A percentile compares a stretch with the other conserved stretches of the same genome.
Conservation (phyloP, 1,140 invertebrate species). For the Phocides pigmalion region DNA sequence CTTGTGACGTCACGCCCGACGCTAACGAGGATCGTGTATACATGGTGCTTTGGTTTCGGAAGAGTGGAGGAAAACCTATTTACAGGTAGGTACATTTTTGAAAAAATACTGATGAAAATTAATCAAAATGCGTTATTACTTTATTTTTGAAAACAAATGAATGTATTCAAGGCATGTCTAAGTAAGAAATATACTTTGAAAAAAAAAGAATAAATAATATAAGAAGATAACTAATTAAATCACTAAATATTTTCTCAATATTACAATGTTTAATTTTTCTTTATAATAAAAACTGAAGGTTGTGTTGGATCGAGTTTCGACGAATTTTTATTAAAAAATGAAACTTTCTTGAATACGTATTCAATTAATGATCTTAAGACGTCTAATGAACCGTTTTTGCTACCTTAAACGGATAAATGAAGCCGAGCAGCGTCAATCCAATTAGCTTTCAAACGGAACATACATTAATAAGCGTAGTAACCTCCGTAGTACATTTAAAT, state of each 20-base stretch:
- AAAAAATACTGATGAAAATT: too few species aligned
- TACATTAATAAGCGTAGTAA: conserved; percentile 51
- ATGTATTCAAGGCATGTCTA: too few species aligned
- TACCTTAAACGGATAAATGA: conserved; percentile 76
- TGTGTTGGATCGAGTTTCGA: too few species aligned
- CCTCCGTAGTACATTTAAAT: neutral
- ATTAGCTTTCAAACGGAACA: conserved; percentile 72
- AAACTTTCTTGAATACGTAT: conserved; percentile 55
- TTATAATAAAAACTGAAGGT: too few species aligned
- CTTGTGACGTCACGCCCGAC: conserved; percentile 93
- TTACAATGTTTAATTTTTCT: too few species aligned
- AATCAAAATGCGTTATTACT: too few species aligned
- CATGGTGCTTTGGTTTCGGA: conserved; percentile 96
- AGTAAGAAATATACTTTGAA: too few species aligned
- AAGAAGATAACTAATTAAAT: too few species aligned
- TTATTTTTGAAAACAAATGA: too few species aligned
- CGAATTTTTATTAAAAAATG: neutral
- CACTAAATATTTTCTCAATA: too few species aligned
- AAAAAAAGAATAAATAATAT: too few species aligned
- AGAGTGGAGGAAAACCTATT: conserved; percentile 90
- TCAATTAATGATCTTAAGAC: conserved; percentile 71
- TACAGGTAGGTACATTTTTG: conserved; percentile 88
- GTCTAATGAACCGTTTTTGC: conserved; percentile 70
- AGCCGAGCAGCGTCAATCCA: conserved; percentile 71
- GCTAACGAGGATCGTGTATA: conserved; percentile 92